Evolutionary conservation across 2,113 vertebrate genomes (phyloP).

Genomic region (Albula glossodonta): DNA sequence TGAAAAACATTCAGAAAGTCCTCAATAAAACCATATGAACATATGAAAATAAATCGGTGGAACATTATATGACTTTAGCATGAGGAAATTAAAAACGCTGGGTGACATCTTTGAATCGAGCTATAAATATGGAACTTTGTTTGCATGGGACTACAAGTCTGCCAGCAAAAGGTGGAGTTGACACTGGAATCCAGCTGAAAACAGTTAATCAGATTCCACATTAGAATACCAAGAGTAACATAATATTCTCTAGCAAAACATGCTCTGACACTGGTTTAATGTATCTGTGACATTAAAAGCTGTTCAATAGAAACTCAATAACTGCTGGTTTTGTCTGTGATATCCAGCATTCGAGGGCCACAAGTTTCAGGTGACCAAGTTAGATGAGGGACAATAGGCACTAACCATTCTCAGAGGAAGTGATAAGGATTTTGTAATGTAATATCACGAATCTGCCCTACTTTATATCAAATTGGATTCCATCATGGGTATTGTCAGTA

Average conservation of each 20-base stretch:
- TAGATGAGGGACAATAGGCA: constrained; percentile 10
- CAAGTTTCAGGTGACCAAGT: constrained; percentile 27
- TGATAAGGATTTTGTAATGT: constrained; percentile 22
- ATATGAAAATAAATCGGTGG: not conserved
- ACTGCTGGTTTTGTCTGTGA: constrained; percentile 24
- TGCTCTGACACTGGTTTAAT: not conserved
- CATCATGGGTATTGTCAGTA: not conserved
- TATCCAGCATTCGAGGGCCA: not conserved
- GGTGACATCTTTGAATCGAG: not conserved
- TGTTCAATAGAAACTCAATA: constrained; percentile 29
- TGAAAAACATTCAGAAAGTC: not conserved
- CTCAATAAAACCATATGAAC: not conserved
- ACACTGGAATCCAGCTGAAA: not conserved
- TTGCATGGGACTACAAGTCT: not conserved
- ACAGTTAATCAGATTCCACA: constrained; percentile 25
- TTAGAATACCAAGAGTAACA: constrained; percentile 20
- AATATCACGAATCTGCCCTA: constrained; percentile 32
- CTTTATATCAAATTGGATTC: constrained; percentile 20
- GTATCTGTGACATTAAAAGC: constrained; percentile 17
- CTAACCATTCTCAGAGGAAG: not conserved
- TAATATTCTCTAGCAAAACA: constrained; percentile 19
- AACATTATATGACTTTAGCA: not conserved
- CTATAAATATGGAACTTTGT: not conserved
- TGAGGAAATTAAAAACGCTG: not conserved
- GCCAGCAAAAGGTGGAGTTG: not conserved